Evolutionary conservation across 1,140 invertebrate species (phyloP), one percentile per base, ranked within the genome.

Genomic region (Megathymus violae): DNA sequence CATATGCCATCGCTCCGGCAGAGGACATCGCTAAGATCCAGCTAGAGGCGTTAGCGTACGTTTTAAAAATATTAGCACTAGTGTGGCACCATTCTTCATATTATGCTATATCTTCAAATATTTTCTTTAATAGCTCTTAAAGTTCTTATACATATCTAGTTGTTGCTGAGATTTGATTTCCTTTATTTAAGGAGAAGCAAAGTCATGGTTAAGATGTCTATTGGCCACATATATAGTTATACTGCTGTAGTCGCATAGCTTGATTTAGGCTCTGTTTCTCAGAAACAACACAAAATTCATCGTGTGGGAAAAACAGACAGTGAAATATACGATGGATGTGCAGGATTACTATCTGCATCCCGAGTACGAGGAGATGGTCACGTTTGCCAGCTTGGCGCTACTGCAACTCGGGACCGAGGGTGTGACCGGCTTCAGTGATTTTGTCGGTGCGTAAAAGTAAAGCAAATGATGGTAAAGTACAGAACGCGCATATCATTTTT

Each of bases 211-310:
- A n/a, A n/a, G n/a, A n/a, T n/a, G n/a, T n/a, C n/a, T n/a, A n/a
- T n/a, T n/a, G n/a, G n/a, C n/a, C n/a, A n/a, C n/a, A n/a, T n/a
- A n/a, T n/a, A n/a, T n/a, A n/a, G n/a, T n/a, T n/a, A n/a, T n/a
- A n/a, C n/a, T n/a, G n/a, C n/a, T n/a, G n/a, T n/a, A n/a, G n/a
- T n/a, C n/a, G n/a, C n/a, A n/a, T n/a, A n/a, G n/a, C n/a, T n/a
- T n/a, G n/a, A n/a, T n/a, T 25, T 25, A 6, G 22, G 22, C 22
- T 25, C 14, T 7, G 7, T 31, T 31, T 31, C 31, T 9, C 51
- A 82, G 82, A 15, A 83, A 83, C 60, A 80, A 78, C 36, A 85
- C 82, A 9, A 71, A 78, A 31, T 75, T 83, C 56, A 74, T 85
- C 22, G 38, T 78, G 13, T 85, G 82, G 82, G 36, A 70, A 6